A percentile compares a stretch with the other conserved stretches of the same genome.
phyloP scores from a whole-genome alignment of 2,797 vertebrate species.

The Cetoscarus ocellatus region DNA sequence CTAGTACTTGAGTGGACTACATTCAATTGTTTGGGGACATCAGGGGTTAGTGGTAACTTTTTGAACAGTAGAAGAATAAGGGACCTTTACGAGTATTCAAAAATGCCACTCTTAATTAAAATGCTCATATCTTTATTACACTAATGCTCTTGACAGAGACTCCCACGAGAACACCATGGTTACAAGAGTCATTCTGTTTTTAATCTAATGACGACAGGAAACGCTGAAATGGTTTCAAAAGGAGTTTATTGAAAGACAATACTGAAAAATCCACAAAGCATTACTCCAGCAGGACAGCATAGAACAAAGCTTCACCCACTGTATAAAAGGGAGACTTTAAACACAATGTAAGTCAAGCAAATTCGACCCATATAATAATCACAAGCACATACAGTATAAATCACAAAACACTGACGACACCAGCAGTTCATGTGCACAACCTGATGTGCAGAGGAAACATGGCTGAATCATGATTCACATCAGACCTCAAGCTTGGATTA shows the following conservation, averaged over 20 bases:
- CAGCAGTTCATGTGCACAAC: conserved; percentile 45
- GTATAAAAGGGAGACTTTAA: conserved; percentile 65
- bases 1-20: too few species aligned
- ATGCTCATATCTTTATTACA: not conserved
- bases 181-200: too few species aligned
- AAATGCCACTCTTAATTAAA: too few species aligned
- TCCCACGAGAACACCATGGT: not conserved
- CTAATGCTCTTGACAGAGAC: not conserved
- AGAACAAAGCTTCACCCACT: conserved; percentile 42
- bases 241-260: conserved; percentile 78
- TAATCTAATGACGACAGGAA: not conserved
- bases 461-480: conserved; percentile 30
- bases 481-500: conserved; percentile 42
- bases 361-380: conserved; percentile 45
- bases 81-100: too few species aligned
- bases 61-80: too few species aligned
- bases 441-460: conserved; percentile 45
- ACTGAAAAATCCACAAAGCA: conserved; percentile 52
- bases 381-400: conserved; percentile 51
- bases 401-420: conserved; percentile 56
- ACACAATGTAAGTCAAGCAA: conserved; percentile 55
- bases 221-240: conserved; percentile 45
- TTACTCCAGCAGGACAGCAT: conserved; percentile 42
- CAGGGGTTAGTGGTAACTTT: too few species aligned
- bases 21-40: too few species aligned